Base-by-base conservation (phyloP, 2,888 invertebrate genomes). In the Heliconius charithonia region DNA sequence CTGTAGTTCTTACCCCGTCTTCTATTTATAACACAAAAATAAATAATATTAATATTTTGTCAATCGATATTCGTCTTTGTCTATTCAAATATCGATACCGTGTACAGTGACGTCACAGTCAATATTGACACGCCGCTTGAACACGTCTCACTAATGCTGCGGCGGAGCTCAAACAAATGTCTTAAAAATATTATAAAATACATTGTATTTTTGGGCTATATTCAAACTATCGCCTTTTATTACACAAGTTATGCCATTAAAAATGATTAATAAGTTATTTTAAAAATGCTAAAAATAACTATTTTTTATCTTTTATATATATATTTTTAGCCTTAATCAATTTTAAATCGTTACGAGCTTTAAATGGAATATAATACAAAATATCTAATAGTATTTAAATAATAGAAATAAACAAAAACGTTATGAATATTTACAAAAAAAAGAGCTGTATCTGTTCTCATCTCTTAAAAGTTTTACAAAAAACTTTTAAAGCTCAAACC, bases 131-230 rank as follows among this genome's bases (percentile, higher is more conserved):
- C 51, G 63, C 32, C 62, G 62, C 37, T 32, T 25, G 56, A 75
- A 80, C 81, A 77, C 75, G 81, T 56, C 75, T 51, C 77, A 69
- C 69, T 81, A 78, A 78, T 78, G 79, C 76, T 59, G 78, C 69
- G 75, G 56, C 78, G 71, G 67, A 25, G 13, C 29, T 19, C 16
- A n/a, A 13, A 45, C 22, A 56, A 37, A 22, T 22, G 45, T 45
- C 45, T 45, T 45, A 16, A 45, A 45, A 6, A 45, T 45, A 45
- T 45, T 45, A 45, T 45, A 16, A 16, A 19, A 45, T 45, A 45
- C 19, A 19, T 19, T 19, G 4, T 13, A 45, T 16, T 45, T 45
- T 16, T 45, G 16, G 13, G 45, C 45, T 1, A 16, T 45, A 45
- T 45, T 45, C 45, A 13, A 13, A 16, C 45, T 45, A 45, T 45